phyloP scores from a whole-genome alignment of 64 coral and sea anemone species.

The Montipora cactus region DNA sequence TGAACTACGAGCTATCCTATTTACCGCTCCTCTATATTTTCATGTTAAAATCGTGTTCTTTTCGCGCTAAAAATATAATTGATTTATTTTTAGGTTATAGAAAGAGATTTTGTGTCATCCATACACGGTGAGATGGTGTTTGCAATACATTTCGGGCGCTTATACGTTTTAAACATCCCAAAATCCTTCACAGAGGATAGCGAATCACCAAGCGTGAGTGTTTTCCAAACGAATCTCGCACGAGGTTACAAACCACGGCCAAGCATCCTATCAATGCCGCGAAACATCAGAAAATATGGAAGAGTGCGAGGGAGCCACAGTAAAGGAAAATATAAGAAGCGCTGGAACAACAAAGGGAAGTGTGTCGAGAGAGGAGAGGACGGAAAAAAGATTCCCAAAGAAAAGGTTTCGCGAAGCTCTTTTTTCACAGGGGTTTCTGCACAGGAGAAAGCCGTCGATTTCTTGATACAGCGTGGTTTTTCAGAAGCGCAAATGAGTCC shows the following conservation, averaged over 20 bases:
- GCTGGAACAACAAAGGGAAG: background rate
- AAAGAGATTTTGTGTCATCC: conserved; percentile 68
- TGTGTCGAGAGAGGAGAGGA: background rate
- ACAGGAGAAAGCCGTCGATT: conserved; percentile 58
- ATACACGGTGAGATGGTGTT: conserved; percentile 89
- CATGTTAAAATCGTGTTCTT: background rate
- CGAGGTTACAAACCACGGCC: conserved; percentile 68
- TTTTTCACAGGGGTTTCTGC: conserved; percentile 86
- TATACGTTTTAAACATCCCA: conserved; percentile 91
- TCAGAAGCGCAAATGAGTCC: background rate
- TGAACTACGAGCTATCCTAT: too few relatives aligned
- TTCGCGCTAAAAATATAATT: background rate
- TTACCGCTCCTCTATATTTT: too few relatives aligned
- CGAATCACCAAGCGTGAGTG: conserved; percentile 75
- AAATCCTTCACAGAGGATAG: conserved; percentile 95
- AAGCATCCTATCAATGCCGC: background rate
- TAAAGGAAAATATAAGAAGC: background rate
- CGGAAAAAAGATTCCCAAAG: conserved; percentile 21
- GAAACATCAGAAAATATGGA: conserved; percentile 11
- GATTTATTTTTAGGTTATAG: conserved; percentile 50
- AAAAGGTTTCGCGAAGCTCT: conserved; percentile 81
- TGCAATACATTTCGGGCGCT: conserved; percentile 85
- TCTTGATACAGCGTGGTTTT: conserved; percentile 57
- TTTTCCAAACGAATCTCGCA: conserved; percentile 80
- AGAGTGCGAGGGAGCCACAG: background rate